Percentiles rank a stretch among this genome's conserved stretches.
phyloP scores from a whole-genome alignment of 2,888 invertebrate species.

The Parnassius apollo region DNA sequence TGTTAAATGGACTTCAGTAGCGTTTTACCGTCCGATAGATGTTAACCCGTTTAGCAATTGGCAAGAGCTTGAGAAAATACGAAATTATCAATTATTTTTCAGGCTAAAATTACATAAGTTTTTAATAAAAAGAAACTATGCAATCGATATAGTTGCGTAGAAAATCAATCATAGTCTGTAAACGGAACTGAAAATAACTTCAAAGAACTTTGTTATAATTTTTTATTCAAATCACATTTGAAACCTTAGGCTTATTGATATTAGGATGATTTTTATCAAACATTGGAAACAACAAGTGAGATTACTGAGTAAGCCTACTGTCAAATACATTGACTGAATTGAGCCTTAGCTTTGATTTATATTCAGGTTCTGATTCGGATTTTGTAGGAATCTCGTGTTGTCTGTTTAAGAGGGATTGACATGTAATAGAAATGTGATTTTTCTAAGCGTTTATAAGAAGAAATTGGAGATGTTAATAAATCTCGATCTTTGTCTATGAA shows the following conservation, averaged over 20 bases:
- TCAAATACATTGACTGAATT: conserved; percentile 15
- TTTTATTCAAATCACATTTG: background rate
- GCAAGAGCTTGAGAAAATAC: too few species aligned
- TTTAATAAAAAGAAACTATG: background rate
- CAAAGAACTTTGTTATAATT: conserved; percentile 6
- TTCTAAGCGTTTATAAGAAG: too few species aligned
- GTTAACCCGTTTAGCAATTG: too few species aligned
- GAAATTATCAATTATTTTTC: too few species aligned
- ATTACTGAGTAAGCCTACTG: conserved; percentile 11
- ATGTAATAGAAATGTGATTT: too few species aligned
- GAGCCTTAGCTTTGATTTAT: conserved; percentile 8
- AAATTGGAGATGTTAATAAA: too few species aligned
- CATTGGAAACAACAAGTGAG: conserved; percentile 9
- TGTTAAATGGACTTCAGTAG: too few species aligned
- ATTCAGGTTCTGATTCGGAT: background rate
- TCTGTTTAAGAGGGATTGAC: too few species aligned
- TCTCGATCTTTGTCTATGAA: too few species aligned
- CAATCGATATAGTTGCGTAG: background rate
- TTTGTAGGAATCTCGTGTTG: too few species aligned
- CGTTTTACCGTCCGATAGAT: too few species aligned
- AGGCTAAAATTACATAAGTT: too few species aligned
- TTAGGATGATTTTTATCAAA: background rate
- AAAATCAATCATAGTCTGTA: conserved; percentile 1
- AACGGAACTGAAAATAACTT: conserved; percentile 7
- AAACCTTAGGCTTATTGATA: background rate